Conservation (phyloP, 92 coral and sea anemone genomes). For the Parazoanthus swiftii region DNA sequence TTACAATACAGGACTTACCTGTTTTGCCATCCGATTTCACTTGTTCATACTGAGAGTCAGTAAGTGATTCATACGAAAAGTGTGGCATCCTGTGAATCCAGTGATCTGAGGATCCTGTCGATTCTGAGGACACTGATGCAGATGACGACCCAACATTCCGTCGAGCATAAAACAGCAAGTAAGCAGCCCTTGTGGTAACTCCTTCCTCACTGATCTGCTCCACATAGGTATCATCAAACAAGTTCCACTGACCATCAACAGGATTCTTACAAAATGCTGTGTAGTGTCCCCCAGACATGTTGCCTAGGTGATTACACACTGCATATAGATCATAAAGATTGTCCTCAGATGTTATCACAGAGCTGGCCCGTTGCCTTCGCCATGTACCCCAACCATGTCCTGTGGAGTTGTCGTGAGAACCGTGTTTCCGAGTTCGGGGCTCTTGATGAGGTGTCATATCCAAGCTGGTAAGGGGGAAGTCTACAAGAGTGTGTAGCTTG, state of each 20-base stretch:
- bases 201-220: constrained; percentile 51
- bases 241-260: constrained; percentile 76
- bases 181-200: constrained; percentile 79
- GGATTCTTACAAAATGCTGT: constrained; percentile 93
- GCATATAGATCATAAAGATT: constrained; percentile 85
- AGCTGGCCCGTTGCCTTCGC: constrained; percentile 62
- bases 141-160: constrained; percentile 69
- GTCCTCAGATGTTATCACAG: constrained; percentile 61
- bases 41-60: constrained; percentile 49
- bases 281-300: constrained; percentile 94
- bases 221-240: constrained; percentile 87
- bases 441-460: constrained; percentile 87
- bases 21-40: constrained; percentile 26
- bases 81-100: constrained; percentile 83
- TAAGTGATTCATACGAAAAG: constrained; percentile 61
- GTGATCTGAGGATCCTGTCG: constrained; percentile 69
- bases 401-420: constrained; percentile 45
- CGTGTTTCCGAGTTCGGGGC: constrained; percentile 65
- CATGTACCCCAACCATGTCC: constrained; percentile 65
- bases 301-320: constrained; percentile 92
- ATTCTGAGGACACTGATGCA: constrained; percentile 66
- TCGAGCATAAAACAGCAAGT: constrained; percentile 85
- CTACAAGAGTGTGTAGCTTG: constrained; percentile 85
- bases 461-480: constrained; percentile 73
- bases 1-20: constrained; percentile 26